Evolutionary conservation across 1,140 invertebrate genomes (phyloP).

Genomic region (Trichonephila inaurata): DNA sequence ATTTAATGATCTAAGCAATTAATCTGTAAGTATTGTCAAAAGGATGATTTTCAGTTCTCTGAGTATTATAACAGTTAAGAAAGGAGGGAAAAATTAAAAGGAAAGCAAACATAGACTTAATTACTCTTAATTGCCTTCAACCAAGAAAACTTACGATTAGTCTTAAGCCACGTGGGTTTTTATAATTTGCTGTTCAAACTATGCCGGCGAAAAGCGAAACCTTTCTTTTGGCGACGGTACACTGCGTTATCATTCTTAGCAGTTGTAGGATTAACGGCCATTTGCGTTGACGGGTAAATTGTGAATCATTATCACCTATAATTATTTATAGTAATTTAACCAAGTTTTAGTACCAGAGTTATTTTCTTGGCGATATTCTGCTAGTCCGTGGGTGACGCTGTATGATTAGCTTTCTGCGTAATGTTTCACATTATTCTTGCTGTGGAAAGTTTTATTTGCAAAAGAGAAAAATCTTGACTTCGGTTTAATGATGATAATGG

Average conservation of each 20-base stretch:
- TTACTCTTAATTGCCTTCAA: conserved; percentile 35
- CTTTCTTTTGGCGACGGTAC: neutral
- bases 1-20: neutral
- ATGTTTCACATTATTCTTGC: neutral
- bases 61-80: no score
- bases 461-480: no score
- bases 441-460: no score
- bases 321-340: conserved; percentile 5
- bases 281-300: conserved; percentile 14
- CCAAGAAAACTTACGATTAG: conserved; percentile 28
- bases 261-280: neutral
- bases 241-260: neutral
- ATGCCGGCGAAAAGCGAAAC: neutral
- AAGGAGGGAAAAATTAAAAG: no score
- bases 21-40: neutral
- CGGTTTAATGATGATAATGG: no score
- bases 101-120: neutral
- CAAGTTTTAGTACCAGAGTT: neutral
- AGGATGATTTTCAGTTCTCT: no score
- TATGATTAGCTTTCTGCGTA: neutral
- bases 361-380: neutral
- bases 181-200: neutral
- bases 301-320: conserved; percentile 1
- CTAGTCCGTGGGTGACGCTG: neutral
- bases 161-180: neutral